Conservation (phyloP, 2,797 vertebrate genomes). For the Gila robusta region DNA sequence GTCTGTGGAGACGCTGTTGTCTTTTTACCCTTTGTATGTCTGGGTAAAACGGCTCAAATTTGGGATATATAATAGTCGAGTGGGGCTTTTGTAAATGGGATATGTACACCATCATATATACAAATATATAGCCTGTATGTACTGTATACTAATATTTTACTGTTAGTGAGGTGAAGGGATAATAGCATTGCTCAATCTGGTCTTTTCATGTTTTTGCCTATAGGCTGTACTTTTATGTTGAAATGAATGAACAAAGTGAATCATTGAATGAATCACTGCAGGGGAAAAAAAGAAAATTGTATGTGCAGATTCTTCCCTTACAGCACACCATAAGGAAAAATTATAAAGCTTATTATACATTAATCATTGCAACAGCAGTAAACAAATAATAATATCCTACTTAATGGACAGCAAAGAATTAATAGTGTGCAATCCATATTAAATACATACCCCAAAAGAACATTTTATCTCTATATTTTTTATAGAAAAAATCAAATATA, state of each 20-base stretch:
- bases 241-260: background rate
- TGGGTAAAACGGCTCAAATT: background rate
- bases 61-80: background rate
- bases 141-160: background rate
- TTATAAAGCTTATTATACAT: background rate
- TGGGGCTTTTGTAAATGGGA: constrained; percentile 11
- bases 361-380: background rate
- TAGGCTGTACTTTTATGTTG: constrained; percentile 1
- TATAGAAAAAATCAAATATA: background rate
- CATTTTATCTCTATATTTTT: background rate
- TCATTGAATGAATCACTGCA: background rate
- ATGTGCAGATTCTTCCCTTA: background rate
- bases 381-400: background rate
- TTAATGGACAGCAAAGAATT: background rate
- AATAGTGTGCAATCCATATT: background rate
- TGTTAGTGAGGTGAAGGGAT: background rate
- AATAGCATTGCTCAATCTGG: background rate
- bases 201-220: background rate
- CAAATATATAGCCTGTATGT: background rate
- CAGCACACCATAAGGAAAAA: background rate
- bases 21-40: background rate
- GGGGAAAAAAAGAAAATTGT: too few relatives aligned
- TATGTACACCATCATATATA: background rate
- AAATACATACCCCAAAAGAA: background rate
- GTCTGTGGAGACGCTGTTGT: background rate